Evolutionary conservation across 2,888 invertebrate genomes (phyloP).

Genomic region (Homarus gammarus): DNA sequence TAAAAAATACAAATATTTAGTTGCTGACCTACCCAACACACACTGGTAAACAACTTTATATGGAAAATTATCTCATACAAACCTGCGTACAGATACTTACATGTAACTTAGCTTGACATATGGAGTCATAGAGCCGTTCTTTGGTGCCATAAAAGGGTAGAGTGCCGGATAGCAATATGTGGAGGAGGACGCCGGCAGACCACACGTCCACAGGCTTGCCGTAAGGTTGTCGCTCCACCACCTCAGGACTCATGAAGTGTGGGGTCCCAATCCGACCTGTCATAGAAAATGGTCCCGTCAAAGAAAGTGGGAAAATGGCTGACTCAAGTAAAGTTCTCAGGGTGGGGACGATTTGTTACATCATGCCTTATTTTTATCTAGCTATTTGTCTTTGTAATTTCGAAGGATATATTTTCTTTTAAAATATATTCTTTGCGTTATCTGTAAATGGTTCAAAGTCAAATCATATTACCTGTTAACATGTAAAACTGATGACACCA

Average conservation of each 20-base stretch:
- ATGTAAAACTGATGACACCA: too few relatives aligned
- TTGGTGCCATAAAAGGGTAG: conserved; percentile 97
- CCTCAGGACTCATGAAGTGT: conserved; percentile 99
- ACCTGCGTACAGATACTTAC: too few relatives aligned
- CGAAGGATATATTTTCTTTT: too few relatives aligned
- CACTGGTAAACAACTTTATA: too few relatives aligned
- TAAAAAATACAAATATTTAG: too few relatives aligned
- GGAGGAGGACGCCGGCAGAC: conserved; percentile 97
- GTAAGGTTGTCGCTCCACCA: conserved; percentile 91
- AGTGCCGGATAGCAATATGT: conserved; percentile 94
- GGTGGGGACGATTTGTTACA: neutral
- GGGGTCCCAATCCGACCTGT: conserved; percentile 96
- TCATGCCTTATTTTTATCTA: too few relatives aligned
- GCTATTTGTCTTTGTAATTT: too few relatives aligned
- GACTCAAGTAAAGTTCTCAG: neutral
- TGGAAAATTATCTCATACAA: too few relatives aligned
- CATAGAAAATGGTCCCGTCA: conserved; percentile 18
- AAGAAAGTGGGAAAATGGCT: conserved; percentile 31
- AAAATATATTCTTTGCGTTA: too few relatives aligned
- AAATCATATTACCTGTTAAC: too few relatives aligned
- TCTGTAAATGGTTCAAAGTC: too few relatives aligned
- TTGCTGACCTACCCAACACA: too few relatives aligned
- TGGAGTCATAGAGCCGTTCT: conserved; percentile 93
- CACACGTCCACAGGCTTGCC: conserved; percentile 97
- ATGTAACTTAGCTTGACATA: conserved; percentile 90